Conservation (phyloP, 92 coral and sea anemone genomes). For the Phenganax subtilis region DNA sequence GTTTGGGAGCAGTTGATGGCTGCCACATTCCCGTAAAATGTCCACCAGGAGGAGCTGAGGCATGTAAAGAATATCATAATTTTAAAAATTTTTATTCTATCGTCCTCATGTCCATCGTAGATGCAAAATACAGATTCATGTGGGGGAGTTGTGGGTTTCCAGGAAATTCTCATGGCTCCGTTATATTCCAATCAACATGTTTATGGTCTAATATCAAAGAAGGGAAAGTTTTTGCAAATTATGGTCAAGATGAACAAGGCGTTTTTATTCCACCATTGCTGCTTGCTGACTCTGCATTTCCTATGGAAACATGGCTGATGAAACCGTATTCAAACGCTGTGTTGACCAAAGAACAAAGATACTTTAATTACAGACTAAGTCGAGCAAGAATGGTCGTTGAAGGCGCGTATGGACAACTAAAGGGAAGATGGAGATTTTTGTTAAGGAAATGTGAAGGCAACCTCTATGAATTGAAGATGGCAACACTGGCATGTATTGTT, state of each 20-base stretch:
- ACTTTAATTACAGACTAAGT: constrained; percentile 51
- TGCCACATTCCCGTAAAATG: constrained; percentile 22
- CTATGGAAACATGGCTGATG: constrained; percentile 46
- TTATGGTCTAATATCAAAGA: constrained; percentile 36
- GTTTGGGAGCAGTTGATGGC: constrained; percentile 45
- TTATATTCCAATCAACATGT: constrained; percentile 49
- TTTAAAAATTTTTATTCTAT: constrained; percentile 45
- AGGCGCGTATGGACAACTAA: constrained; percentile 57
- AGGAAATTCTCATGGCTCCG: constrained; percentile 50
- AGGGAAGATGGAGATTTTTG: constrained; percentile 47
- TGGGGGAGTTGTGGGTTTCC: constrained; percentile 52
- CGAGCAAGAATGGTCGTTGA: constrained; percentile 56
- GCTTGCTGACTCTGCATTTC: constrained; percentile 54
- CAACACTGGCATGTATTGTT: constrained; percentile 47
- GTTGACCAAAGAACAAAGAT: constrained; percentile 42
- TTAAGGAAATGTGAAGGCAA: constrained; percentile 28
- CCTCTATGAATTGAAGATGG: constrained; percentile 27
- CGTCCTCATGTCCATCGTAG: constrained; percentile 36
- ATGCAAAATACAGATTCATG: constrained; percentile 44
- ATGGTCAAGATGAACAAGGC: constrained; percentile 38
- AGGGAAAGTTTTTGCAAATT: constrained; percentile 41
- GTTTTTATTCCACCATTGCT: constrained; percentile 39
- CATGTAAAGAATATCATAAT: constrained; percentile 20
- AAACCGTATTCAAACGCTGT: constrained; percentile 48
- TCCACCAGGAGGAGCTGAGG: constrained; percentile 13